Evolutionary conservation across 2,113 vertebrate species (phyloP), one percentile per base, ranked within the genome.

Genomic region (Lasiurus borealis): DNA sequence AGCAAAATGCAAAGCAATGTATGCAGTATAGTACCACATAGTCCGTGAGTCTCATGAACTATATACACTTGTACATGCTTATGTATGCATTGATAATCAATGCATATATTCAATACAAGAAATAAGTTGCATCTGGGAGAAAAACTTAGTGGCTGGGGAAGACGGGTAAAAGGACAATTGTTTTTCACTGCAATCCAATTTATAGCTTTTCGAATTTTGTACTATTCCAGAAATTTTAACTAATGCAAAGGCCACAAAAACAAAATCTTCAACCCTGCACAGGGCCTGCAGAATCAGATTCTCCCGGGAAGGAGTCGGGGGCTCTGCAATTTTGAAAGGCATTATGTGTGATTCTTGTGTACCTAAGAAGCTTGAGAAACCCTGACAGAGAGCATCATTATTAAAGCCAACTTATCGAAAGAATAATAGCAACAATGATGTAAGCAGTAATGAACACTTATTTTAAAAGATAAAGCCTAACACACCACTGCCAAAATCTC

Each of bases 381-480:
- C 71, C 40, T 62, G 52, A 76, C 11, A 18, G 27, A 64, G 1
- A 64, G 15, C 62, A 71, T 44, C 81, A 21, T 66, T 59, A 44
- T 72, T n/a, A 86, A 90, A 0, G 25, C 75, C 69, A 59, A 34
- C 52, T 84, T 95, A 95, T 68, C 75, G 75, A 84, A 94, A 93
- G 72, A 71, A 92, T 85, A 92, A 93, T 72, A 89, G 77, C 36
- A 86, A 82, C 90, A 91, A 14, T 84, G 68, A 96, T 44, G 83
- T 83, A 78, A 95, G 69, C 36, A 85, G 88, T 31, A 90, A 82
- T 29, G 78, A 78, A 46, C 72, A 83, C 88, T 81, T 91, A 82
- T 48, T 90, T 72, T 16, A 78, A 93, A 94, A 94, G 96, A 95
- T 50, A 92, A 92, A 95, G 31, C 34, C 95, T 21, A 36, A 85